Base-by-base conservation (phyloP, 2,888 invertebrate species). In the Druceiella hillmani region DNA sequence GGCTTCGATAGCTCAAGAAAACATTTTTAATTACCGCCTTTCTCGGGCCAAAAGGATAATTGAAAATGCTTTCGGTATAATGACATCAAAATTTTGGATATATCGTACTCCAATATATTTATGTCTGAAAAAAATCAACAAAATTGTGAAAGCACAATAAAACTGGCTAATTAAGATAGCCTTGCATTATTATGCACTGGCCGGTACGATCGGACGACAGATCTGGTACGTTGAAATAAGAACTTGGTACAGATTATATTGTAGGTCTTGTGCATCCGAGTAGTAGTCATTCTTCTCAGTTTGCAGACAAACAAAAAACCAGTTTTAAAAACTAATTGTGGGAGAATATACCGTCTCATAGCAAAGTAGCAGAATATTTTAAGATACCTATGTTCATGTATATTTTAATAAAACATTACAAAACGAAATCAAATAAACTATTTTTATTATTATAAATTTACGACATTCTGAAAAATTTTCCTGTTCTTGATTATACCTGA, bases 351-450 rank as follows among this genome's bases (percentile, higher is more conserved):
- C 29, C 11, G 20, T 36, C 20, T 10, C 36, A 11, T 36, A 30
- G 29, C 36, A 36, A 36, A 35, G 10, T 17, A 35, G 35, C 12
- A 16, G 35, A 3, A 35, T 35, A 27, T 35, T 35, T 35, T 27
- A 27, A 17, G 9, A 17, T n/a, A n/a, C n/a, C n/a, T n/a, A n/a
- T n/a, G n/a, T n/a, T n/a, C n/a, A n/a, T n/a, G n/a, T n/a, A n/a
- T n/a, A n/a, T n/a, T n/a, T n/a, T n/a, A n/a, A n/a, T n/a, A n/a
- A n/a, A n/a, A n/a, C n/a, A n/a, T n/a, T n/a, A n/a, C 11, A 30
- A 15, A 13, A 14, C 6, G 10, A 30, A 17, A 30, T 30, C 9
- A 22, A 17, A 11, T n/a, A 17, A 7, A 33, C 11, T 10, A 11
- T 12, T 13, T 30, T 11, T n/a, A n/a, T n/a, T n/a, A n/a, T n/a